phyloP scores from a whole-genome alignment of 2,797 vertebrate genomes.

The Lutjanus campechanus region DNA sequence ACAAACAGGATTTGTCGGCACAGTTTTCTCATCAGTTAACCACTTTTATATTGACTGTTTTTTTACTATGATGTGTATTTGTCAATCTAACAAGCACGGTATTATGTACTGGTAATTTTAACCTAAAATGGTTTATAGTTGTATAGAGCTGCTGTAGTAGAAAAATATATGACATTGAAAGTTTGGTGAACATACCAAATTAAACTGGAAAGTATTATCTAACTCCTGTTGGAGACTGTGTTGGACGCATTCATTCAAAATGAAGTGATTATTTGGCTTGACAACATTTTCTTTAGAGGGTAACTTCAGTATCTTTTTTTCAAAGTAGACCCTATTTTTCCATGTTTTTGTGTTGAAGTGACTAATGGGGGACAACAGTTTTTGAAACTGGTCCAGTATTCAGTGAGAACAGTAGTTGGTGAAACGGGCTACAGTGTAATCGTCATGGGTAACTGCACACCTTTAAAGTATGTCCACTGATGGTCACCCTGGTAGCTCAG shows the following conservation, averaged over 20 bases:
- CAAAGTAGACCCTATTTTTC: too few species aligned
- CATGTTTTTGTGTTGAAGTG: too few species aligned
- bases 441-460: too few species aligned
- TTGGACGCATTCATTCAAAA: constrained; percentile 19
- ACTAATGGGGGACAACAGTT: too few species aligned
- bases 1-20: constrained; percentile 65
- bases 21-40: constrained; percentile 36
- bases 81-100: constrained; percentile 59
- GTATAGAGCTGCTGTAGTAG: not conserved
- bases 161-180: constrained; percentile 33
- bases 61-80: constrained; percentile 27
- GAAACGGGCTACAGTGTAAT: too few species aligned
- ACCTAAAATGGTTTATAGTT: constrained; percentile 15
- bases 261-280: constrained; percentile 13
- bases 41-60: constrained; percentile 58
- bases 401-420: too few species aligned
- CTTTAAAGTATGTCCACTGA: too few species aligned
- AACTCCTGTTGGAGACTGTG: constrained; percentile 35
- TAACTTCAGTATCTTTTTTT: too few species aligned
- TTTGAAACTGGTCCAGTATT: too few species aligned
- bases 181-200: constrained; percentile 19
- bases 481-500: too few species aligned
- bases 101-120: constrained; percentile 54
- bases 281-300: constrained; percentile 1
- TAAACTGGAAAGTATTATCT: constrained; percentile 75